Evolutionary conservation across 1,140 invertebrate species (phyloP).

Genomic region (Drusus annulatus): DNA sequence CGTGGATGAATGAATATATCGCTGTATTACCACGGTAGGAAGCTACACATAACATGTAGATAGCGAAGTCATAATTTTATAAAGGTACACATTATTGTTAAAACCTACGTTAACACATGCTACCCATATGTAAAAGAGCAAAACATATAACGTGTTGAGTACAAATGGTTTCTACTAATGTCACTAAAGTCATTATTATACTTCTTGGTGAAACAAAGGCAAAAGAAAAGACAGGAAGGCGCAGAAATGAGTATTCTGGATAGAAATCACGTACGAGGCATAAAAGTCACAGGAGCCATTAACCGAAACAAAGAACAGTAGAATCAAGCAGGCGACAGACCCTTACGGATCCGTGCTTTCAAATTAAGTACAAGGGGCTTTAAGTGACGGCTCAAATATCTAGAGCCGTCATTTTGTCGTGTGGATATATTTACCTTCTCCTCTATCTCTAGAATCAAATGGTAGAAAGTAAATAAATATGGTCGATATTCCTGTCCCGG

Average conservation of each 20-base stretch:
- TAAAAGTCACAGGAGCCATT: slow-evolving; percentile 42
- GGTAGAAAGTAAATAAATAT: too few species aligned
- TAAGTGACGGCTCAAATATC: slow-evolving; percentile 17
- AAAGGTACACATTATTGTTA: too few species aligned
- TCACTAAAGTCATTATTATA: background rate
- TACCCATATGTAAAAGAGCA: too few species aligned
- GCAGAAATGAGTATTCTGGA: slow-evolving; percentile 2
- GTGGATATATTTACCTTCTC: slow-evolving; percentile 27
- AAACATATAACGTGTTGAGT: too few species aligned
- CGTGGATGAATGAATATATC: too few species aligned
- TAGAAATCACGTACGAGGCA: slow-evolving; percentile 25
- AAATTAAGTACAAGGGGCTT: slow-evolving; percentile 47
- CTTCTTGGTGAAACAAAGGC: slow-evolving; percentile 10
- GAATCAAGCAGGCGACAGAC: background rate
- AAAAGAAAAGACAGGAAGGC: background rate
- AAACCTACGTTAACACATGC: too few species aligned
- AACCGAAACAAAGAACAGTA: slow-evolving; percentile 28
- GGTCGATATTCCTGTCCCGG: too few species aligned
- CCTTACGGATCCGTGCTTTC: slow-evolving; percentile 40
- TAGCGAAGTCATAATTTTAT: too few species aligned
- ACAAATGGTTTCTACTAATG: too few species aligned
- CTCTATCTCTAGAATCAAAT: too few species aligned
- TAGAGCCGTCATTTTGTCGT: slow-evolving; percentile 2
- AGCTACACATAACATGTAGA: too few species aligned
- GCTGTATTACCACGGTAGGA: too few species aligned